Evolutionary conservation across 2,888 invertebrate genomes (phyloP), one percentile per base, ranked within the genome.

Genomic region (Eilema depressum): DNA sequence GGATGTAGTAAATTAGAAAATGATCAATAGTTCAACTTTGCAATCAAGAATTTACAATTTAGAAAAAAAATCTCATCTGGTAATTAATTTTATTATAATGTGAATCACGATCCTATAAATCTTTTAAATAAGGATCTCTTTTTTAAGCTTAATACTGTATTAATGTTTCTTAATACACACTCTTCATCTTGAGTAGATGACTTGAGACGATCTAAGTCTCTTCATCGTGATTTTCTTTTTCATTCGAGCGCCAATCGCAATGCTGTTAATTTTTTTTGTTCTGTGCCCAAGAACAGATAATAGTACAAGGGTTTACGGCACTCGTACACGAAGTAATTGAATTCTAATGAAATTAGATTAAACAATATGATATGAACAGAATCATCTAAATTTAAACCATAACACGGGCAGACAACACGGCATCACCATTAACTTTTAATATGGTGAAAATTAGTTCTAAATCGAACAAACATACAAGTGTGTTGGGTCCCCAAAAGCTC

Each of bases 401-500:
- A 37, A 37, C 11, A 33, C 37, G 12, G 12, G 12, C 12, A 12
- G 37, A 37, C 12, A 37, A 37, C 37, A 37, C 11, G 37, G 37
- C 37, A 37, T 37, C 37, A 33, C 8, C 33, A 33, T 33, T 33
- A 33, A 33, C 33, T 33, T 33, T 33, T 33, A 28, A 28, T 33
- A 33, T 33, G 10, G 14, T 37, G 37, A 56, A 2, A 30, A 61
- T 30, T n/a, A 11, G 12, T 14, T 61, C 26, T 53, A 26, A 33
- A 14, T n/a, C 23, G 57, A 69, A 30, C 17, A 53, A 14, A 61
- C 53, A 12, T 12, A 57, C 69, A 63, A 82, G 75, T 91, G 86
- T 86, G 73, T 66, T 83, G 53, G 82, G 72, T 74, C 85, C 86
- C 12, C 85, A 83, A 87, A 62, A 83, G 81, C 78, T 87, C 83